These are phyloP conservation scores for Pristionchus maxplancki DNA, from an alignment of 2,888 invertebrate genomes.

Conservation along the genomic window DNA sequence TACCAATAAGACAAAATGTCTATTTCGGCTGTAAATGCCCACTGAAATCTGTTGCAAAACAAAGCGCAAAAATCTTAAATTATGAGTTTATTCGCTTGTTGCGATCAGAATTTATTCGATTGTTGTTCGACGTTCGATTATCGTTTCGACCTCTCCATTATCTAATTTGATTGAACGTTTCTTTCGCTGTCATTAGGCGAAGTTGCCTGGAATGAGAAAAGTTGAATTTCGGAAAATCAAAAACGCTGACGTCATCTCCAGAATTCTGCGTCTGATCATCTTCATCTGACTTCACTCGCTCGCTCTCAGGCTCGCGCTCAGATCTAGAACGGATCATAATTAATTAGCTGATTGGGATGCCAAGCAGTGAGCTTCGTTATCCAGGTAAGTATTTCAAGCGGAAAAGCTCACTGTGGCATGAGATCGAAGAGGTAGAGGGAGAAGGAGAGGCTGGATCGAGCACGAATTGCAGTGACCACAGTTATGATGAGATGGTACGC, in stretches of 20 bases:
- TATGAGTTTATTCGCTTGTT: conserved; percentile 2
- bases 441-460: neutral
- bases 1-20: too few relatives aligned
- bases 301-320: neutral
- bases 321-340: neutral
- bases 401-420: neutral
- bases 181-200: neutral
- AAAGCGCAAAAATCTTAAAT: too few relatives aligned
- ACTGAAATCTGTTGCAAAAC: too few relatives aligned
- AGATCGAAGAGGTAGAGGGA: conserved; percentile 23
- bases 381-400: too few relatives aligned
- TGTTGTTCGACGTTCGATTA: neutral
- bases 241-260: too few relatives aligned
- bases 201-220: neutral
- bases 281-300: neutral
- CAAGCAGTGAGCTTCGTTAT: too few relatives aligned
- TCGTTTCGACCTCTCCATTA: too few relatives aligned
- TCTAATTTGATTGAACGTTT: neutral
- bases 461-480: neutral
- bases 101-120: neutral
- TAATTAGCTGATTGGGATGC: neutral
- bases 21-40: too few relatives aligned
- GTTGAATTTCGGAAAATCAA: neutral
- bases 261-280: too few relatives aligned
- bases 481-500: neutral